Evolutionary conservation across 2,797 vertebrate species (phyloP), one percentile per base, ranked within the genome.

Genomic region (Enteromius thamalakanensis): DNA sequence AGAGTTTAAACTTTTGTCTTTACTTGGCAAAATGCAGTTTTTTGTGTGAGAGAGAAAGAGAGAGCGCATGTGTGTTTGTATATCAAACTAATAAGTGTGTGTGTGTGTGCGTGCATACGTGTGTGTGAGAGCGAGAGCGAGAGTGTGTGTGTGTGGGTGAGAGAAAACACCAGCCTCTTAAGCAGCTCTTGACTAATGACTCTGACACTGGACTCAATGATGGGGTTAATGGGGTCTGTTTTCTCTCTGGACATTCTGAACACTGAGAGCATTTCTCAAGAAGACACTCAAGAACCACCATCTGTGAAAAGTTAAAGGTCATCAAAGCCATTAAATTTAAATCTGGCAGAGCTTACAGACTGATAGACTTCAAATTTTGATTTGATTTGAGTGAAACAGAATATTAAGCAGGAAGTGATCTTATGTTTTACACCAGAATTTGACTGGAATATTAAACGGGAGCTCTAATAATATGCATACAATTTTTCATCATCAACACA

Each of bases 221-320:
- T 67, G 67, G 76, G 89, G 90, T 92, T 92, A 93, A 92, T 93
- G 87, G 90, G 84, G 80, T 86, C 82, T 51, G 85, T 85, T 89
- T 88, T 91, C 82, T 85, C 83, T 62, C n/a, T 5, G 8, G 69
- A 82, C 79, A 81, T 72, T 67, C 87, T 86, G 68, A 86, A 86
- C 37, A 81, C 81, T 90, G 83, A 88, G 68, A 86, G 69, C 29
- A 15, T 85, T 80, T 86, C 82, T 60, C 17, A 26, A 11, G 75
- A 81, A 88, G 82, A 14, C 17, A 80, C 74, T 81, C 88, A 67
- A 47, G 85, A 88, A 80, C 88, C 89, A 88, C 84, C 71, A 53
- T 34, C 47, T 53, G 26, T 53, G 34, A 32, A n/a, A 47, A 53
- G 47, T 74, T 51, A 74, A 74, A 74, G 49, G 29, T 74, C 70